phyloP scores from a whole-genome alignment of 2,797 vertebrate genomes.

The Phyllotis vaccarum region DNA sequence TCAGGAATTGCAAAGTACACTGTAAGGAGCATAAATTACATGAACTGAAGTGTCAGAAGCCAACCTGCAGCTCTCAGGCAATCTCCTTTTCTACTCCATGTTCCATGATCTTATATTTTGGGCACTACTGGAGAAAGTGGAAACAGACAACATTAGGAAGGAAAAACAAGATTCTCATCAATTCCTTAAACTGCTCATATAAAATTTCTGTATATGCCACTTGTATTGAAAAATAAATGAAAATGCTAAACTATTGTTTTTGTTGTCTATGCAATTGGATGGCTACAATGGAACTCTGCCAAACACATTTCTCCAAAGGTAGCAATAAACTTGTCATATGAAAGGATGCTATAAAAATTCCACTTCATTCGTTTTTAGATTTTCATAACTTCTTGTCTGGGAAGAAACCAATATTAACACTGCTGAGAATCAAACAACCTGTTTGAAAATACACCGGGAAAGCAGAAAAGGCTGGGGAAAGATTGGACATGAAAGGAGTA shows the following conservation, averaged over 20 bases:
- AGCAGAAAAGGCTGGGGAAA: conserved; percentile 61
- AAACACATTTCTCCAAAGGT: conserved; percentile 50
- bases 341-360: conserved; percentile 66
- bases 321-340: conserved; percentile 68
- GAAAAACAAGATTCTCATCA: not conserved
- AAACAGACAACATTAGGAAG: not conserved
- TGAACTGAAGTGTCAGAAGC: not conserved
- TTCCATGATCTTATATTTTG: not conserved
- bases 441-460: conserved; percentile 73
- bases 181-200: not conserved
- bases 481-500: conserved; percentile 82
- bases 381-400: conserved; percentile 67
- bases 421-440: conserved; percentile 73
- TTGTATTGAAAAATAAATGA: conserved; percentile 19
- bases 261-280: conserved; percentile 26
- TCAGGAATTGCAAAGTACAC: not conserved
- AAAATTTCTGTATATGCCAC: not conserved
- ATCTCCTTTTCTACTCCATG: not conserved
- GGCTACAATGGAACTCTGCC: conserved; percentile 13
- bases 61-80: not conserved
- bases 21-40: not conserved
- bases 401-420: conserved; percentile 65
- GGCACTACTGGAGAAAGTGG: rapidly evolving
- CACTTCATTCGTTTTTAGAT: conserved; percentile 69
- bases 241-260: conserved; percentile 30